Conservation (phyloP, 2,797 vertebrate genomes). For the Enteromius thamalakanensis region DNA sequence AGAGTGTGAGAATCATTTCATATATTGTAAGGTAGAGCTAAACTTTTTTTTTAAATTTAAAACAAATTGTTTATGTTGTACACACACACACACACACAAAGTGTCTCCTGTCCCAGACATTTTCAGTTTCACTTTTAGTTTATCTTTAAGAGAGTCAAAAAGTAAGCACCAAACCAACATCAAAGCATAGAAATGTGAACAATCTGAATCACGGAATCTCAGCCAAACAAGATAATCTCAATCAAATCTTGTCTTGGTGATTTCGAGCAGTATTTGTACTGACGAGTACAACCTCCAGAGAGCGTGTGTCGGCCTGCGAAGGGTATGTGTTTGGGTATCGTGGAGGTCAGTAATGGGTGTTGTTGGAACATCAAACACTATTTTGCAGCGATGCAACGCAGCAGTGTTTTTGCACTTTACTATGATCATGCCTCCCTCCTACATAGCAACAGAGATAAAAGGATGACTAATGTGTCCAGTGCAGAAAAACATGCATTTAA, state of each 20-base stretch:
- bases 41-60: neutral
- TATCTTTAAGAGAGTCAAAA: neutral
- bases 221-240: slow-evolving; percentile 13
- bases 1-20: neutral
- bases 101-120: neutral
- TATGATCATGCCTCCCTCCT: slow-evolving; percentile 41
- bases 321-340: slow-evolving; percentile 45
- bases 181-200: neutral
- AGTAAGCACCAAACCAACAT: neutral
- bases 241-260: slow-evolving; percentile 15
- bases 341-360: slow-evolving; percentile 56
- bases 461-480: slow-evolving; percentile 46
- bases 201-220: neutral
- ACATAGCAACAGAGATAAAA: slow-evolving; percentile 42
- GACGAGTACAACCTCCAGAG: slow-evolving; percentile 40
- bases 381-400: slow-evolving; percentile 50
- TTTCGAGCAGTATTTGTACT: slow-evolving; percentile 9
- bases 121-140: neutral
- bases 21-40: neutral
- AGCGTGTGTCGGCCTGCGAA: slow-evolving; percentile 41
- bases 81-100: neutral
- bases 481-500: slow-evolving; percentile 42
- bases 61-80: neutral
- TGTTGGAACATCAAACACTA: slow-evolving; percentile 54
- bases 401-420: slow-evolving; percentile 45